Conservation (phyloP, 2,888 invertebrate species). For the Scotopteryx bipunctaria region DNA sequence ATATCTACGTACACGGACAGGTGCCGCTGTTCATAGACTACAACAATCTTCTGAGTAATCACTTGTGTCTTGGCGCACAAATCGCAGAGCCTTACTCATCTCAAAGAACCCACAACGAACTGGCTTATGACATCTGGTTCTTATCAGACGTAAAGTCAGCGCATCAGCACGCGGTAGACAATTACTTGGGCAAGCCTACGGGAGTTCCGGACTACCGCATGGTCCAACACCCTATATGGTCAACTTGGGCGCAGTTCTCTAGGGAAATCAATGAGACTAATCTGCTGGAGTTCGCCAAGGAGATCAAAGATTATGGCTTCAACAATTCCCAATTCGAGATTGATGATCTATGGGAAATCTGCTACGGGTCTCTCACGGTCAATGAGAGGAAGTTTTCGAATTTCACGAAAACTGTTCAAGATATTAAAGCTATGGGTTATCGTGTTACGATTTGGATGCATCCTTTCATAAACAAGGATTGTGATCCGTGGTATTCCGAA, state of each 20-base stretch:
- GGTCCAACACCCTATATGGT: conserved; percentile 93
- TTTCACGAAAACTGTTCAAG: conserved; percentile 82
- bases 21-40: conserved; percentile 89
- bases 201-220: conserved; percentile 86
- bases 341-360: conserved; percentile 94
- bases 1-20: conserved; percentile 84
- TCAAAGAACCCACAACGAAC: conserved; percentile 56
- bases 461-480: conserved; percentile 91
- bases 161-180: conserved; percentile 84
- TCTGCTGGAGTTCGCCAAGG: conserved; percentile 85
- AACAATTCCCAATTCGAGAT: conserved; percentile 91
- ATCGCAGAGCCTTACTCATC: conserved; percentile 81
- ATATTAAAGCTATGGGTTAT: conserved; percentile 86
- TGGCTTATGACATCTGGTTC: conserved; percentile 85
- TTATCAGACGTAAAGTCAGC: conserved; percentile 83
- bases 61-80: conserved; percentile 83
- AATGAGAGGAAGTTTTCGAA: conserved; percentile 88
- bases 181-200: conserved; percentile 85
- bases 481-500: conserved; percentile 83
- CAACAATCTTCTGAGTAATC: conserved; percentile 77
- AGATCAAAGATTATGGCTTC: conserved; percentile 86
- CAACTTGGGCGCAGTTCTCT: conserved; percentile 92
- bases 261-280: conserved; percentile 84
- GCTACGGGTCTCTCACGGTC: conserved; percentile 91
- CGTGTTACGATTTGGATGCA: conserved; percentile 93